These are phyloP conservation scores for Meles meles DNA, from an alignment of 2,113 vertebrate genomes.

Conservation along the genomic window DNA sequence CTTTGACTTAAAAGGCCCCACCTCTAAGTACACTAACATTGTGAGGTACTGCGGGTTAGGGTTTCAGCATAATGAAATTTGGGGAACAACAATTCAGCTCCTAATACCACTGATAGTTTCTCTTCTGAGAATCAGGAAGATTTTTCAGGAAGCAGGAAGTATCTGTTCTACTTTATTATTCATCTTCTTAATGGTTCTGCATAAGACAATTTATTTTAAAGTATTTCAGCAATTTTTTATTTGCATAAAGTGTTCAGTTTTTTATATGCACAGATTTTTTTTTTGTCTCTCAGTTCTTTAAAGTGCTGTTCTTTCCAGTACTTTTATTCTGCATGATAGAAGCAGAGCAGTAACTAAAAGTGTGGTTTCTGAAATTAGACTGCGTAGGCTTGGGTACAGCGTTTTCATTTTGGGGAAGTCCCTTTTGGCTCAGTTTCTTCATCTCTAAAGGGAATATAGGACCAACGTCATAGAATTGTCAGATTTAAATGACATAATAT, in stretches of 20 bases:
- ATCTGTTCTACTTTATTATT: background rate
- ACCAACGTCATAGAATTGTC: background rate
- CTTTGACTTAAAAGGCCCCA: background rate
- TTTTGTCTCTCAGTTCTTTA: background rate
- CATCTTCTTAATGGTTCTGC: background rate
- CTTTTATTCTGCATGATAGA: background rate
- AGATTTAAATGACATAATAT: background rate
- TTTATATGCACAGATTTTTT: background rate
- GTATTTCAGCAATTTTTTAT: background rate
- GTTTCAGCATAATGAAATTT: background rate
- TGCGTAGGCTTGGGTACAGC: background rate
- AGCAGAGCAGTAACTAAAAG: background rate
- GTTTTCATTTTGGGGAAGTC: background rate
- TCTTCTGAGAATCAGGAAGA: background rate
- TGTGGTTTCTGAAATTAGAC: background rate
- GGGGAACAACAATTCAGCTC: background rate
- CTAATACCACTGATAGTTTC: background rate
- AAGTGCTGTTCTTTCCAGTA: background rate
- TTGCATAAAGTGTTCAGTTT: background rate
- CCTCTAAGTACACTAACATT: background rate
- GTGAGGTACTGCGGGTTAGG: background rate
- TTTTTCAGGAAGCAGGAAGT: background rate
- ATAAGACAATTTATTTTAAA: background rate
- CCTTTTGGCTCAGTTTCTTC: background rate
- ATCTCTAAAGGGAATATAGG: background rate